Evolutionary conservation across 37 sponge, comb jelly and placozoan species (phyloP), one percentile per base, ranked within the genome.

Genomic region (Dysidea cf. avara): DNA sequence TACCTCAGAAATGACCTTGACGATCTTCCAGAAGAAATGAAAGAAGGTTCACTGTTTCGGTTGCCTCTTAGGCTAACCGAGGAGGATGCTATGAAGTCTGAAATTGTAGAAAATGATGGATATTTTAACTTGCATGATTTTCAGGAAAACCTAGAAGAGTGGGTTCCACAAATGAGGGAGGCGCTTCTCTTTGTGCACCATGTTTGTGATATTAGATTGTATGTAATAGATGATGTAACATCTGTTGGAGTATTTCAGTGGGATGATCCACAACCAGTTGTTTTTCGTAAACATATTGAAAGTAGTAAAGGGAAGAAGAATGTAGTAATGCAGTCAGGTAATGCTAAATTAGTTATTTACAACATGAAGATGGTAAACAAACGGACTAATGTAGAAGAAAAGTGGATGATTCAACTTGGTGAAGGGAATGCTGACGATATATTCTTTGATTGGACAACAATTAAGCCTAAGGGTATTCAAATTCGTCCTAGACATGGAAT

Each of bases 401-500:
- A 74, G 17, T 86, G 86, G 86, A 25, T 86, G 51, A 66, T 86
- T 33, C 86, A 86, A 49, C 86, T 80, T 54, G 86, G 86, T 2
- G 54, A 80, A 16, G 86, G 86, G 24, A n/a, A n/a, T n/a, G n/a
- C n/a, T n/a, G n/a, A n/a, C n/a, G n/a, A n/a, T n/a, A n/a, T n/a
- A n/a, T n/a, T n/a, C n/a, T n/a, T n/a, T n/a, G n/a, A n/a, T n/a
- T n/a, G n/a, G n/a, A n/a, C n/a, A n/a, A n/a, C n/a, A n/a, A n/a
- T n/a, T n/a, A n/a, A n/a, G n/a, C n/a, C n/a, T n/a, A n/a, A n/a
- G n/a, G n/a, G n/a, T n/a, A n/a, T n/a, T n/a, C n/a, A n/a, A n/a
- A n/a, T n/a, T n/a, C n/a, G 68, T 35, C 86, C 86, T 39, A 79
- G 74, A 28, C 86, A 86, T 74, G 86, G 86, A 3, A 73, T 86